Conservation (phyloP, 1,140 invertebrate genomes). For the Pinna nobilis region DNA sequence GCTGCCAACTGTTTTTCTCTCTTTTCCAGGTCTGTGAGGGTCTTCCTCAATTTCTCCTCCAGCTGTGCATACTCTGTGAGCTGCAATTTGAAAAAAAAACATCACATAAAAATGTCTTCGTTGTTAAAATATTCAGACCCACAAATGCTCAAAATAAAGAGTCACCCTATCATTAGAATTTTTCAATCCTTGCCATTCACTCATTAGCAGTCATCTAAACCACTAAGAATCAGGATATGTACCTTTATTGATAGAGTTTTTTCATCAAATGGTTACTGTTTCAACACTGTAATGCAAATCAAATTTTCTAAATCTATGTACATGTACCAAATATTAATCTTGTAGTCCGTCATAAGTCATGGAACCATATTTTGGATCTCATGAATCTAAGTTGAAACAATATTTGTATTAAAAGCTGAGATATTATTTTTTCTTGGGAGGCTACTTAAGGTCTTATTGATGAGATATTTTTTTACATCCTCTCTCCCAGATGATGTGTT, state of each 20-base stretch:
- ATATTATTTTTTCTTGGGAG: neutral
- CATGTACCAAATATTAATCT: no score
- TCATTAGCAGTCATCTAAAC: no score
- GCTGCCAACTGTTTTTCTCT: constrained; percentile 72
- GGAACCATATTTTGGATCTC: no score
- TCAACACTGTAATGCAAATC: no score
- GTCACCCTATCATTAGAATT: neutral
- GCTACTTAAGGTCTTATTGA: neutral
- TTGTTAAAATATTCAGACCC: neutral
- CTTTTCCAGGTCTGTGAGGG: constrained; percentile 73
- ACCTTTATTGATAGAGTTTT: no score
- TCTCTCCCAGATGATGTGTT: neutral
- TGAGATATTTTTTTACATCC: neutral
- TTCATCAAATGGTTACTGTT: no score
- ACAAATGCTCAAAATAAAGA: neutral
- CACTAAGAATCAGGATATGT: no score
- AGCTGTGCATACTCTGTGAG: constrained; percentile 73
- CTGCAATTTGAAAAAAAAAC: constrained; percentile 45
- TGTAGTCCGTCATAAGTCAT: no score
- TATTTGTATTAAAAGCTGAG: no score
- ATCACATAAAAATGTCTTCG: neutral
- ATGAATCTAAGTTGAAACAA: no score
- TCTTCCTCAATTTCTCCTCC: constrained; percentile 72
- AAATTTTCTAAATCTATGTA: no score
- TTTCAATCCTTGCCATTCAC: no score